Evolutionary conservation across 2,888 invertebrate species (phyloP), one percentile per base, ranked within the genome.

Genomic region (Phasia obesa): DNA sequence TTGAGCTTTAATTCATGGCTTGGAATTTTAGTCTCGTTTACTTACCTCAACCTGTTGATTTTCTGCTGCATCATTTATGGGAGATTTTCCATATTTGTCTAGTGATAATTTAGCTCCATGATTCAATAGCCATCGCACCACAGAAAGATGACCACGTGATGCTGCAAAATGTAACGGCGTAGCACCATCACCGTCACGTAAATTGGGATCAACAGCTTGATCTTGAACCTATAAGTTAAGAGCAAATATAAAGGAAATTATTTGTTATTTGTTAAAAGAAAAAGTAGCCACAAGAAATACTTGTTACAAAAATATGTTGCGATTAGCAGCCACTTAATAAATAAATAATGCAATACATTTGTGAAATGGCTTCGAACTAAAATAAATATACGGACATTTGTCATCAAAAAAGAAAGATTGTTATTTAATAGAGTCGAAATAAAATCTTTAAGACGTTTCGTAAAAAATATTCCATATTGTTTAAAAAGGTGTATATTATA

Each of bases 151-250:
- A 0, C 97, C 97, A 64, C 96, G 92, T 71, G 96, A 96, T 2
- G 97, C 96, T 4, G 97, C 97, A 91, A 97, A 97, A 92, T 97
- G 97, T 38, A 97, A 93, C 0, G 97, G 96, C 2, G 97, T 97
- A 13, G 97, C 96, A 0, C 97, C 97, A 88, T 97, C 97, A 4
- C 96, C 96, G 88, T 97, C 97, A 55, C 96, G 92, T 64, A 96
- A 93, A 91, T 97, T 97, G 0, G 96, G 95, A 90, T 97, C 97
- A 57, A 96, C 95, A 17, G 95, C 95, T 87, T 97, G 96, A 76
- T 97, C 96, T 87, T 95, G 94, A 44, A 97, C 95, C 96, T 96
- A 90, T 21, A 25, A 55, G 7, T 19, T 67, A 31, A 51, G 27
- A 4, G 5, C 15, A 9, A 65, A 53, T 11, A 53, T 23, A 42